These are phyloP conservation scores for Parazoanthus darwini DNA, from an alignment of 92 coral and sea anemone species.

Conservation along the genomic window DNA sequence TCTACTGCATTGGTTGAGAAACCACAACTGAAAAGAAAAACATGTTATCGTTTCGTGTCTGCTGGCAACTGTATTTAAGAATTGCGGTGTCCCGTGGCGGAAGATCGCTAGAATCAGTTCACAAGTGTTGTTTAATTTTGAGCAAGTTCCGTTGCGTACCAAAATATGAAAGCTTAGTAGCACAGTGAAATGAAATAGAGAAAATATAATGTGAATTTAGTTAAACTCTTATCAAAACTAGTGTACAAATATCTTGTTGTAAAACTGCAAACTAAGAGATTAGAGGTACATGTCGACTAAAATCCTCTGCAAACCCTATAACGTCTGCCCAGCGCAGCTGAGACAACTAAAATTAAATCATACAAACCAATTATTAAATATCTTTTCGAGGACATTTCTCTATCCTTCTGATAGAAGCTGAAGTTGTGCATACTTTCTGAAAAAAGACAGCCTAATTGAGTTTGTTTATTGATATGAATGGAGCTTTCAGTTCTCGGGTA, in stretches of 20 bases:
- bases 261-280: not conserved
- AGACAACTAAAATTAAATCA: not conserved
- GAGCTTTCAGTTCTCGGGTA: conserved; percentile 2
- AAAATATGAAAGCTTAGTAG: not conserved
- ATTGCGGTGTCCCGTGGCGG: not conserved
- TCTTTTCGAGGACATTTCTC: not conserved
- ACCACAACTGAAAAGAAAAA: conserved; percentile 10
- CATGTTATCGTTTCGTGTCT: conserved; percentile 1
- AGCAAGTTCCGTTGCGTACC: conserved; percentile 15
- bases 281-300: not conserved
- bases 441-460: not conserved
- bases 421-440: not conserved
- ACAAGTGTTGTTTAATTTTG: not conserved
- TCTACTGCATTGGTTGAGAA: conserved; percentile 19
- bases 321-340: not conserved
- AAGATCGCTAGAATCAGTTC: not conserved
- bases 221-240: not conserved
- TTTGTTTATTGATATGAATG: not conserved
- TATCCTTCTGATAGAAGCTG: not conserved
- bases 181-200: not conserved
- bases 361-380: not conserved
- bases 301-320: not conserved
- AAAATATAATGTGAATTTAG: not conserved
- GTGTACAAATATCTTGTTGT: not conserved
- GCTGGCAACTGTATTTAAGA: not conserved